Percentiles rank a stretch among this genome's conserved stretches.
These are phyloP conservation scores for Liasis olivaceus DNA, from an alignment of 2,797 vertebrate genomes.

Conservation along the genomic window DNA sequence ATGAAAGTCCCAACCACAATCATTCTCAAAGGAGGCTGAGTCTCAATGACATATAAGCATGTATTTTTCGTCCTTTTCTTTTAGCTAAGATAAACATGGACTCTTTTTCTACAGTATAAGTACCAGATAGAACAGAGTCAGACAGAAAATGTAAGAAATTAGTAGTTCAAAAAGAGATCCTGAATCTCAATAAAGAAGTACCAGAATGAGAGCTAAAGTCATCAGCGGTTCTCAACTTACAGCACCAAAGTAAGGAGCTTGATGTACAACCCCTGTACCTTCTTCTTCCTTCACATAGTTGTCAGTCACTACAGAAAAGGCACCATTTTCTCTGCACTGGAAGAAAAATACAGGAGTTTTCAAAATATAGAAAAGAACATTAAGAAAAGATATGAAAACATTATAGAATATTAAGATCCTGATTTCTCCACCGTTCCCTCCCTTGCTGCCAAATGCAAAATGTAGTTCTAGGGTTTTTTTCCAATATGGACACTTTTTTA, in stretches of 20 bases:
- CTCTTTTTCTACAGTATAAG: neutral
- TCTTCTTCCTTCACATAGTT: conserved; percentile 95
- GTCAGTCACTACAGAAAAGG: conserved; percentile 89
- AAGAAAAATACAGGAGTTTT: conserved; percentile 23
- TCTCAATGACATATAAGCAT: neutral
- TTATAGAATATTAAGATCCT: neutral
- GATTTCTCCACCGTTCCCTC: neutral
- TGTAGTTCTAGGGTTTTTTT: neutral
- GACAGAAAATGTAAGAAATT: neutral
- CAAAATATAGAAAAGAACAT: neutral
- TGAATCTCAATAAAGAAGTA: neutral
- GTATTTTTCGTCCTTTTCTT: neutral
- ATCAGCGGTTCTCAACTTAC: conserved; percentile 77
- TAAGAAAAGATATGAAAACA: neutral
- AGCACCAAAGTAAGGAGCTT: conserved; percentile 98
- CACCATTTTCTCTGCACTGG: conserved; percentile 85
- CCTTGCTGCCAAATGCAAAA: neutral
- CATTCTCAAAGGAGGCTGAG: neutral
- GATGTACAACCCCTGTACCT: conserved; percentile 95
- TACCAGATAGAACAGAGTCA: neutral
- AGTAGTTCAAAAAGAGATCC: neutral
- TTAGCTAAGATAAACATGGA: neutral
- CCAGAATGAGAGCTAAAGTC: neutral
- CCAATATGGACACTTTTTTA: neutral
- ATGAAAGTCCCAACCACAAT: neutral